Percentiles rank a stretch among this genome's conserved stretches.
phyloP scores from a whole-genome alignment of 2,113 vertebrate genomes.

The Castor canadensis region DNA sequence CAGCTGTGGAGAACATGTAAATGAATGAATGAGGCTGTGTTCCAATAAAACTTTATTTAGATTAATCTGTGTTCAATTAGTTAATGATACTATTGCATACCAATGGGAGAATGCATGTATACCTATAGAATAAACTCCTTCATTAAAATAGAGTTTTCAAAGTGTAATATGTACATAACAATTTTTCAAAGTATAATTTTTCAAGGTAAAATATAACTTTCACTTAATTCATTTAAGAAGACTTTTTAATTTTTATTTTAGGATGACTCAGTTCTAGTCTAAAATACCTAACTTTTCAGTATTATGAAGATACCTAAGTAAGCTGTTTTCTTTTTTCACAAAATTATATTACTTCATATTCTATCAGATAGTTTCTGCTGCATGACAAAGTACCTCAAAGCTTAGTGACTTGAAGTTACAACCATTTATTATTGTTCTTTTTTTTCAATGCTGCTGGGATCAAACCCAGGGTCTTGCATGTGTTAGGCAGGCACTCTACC shows the following conservation, averaged over 20 bases:
- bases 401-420: background rate
- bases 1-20: background rate
- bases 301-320: background rate
- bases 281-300: background rate
- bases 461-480: too few relatives aligned
- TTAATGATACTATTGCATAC: background rate
- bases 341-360: background rate
- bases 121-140: background rate
- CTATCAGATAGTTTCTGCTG: background rate
- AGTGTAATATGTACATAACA: background rate
- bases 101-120: background rate
- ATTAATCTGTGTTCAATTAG: background rate
- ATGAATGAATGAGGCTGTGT: background rate
- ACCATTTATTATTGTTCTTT: background rate
- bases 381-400: background rate
- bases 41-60: conserved; percentile 16
- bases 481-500: too few relatives aligned
- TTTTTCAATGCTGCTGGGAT: background rate
- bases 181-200: too few relatives aligned
- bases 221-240: background rate
- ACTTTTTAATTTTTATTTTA: conserved; percentile 39
- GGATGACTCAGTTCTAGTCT: background rate
- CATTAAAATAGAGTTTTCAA: background rate
- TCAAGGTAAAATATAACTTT: too few relatives aligned
- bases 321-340: background rate